Percentiles rank a stretch among this genome's conserved stretches.
Conservation (phyloP, 2,113 vertebrate genomes). For the Rhinolophus ferrumequinum region DNA sequence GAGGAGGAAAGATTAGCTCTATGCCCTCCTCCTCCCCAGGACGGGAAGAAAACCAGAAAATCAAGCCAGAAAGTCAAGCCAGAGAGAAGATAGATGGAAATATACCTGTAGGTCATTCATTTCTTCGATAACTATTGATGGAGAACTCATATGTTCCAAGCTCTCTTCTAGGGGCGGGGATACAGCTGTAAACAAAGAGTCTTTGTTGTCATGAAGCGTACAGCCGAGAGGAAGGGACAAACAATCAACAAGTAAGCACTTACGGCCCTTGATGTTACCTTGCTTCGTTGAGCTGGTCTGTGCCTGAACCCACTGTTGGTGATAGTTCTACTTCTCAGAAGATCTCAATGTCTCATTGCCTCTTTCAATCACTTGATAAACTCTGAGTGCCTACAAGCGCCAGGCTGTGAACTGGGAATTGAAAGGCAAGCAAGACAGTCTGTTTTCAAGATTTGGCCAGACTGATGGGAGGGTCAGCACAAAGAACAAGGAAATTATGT, state of each 20-base stretch:
- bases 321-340: neutral
- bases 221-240: neutral
- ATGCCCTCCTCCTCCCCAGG: neutral
- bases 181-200: neutral
- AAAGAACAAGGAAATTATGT: neutral
- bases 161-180: neutral
- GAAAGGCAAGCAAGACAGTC: neutral
- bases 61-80: too few relatives aligned
- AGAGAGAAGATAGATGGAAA: neutral
- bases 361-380: neutral
- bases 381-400: neutral
- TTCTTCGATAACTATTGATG: neutral
- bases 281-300: neutral
- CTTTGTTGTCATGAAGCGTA: neutral
- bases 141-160: neutral
- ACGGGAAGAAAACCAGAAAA: neutral
- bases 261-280: neutral
- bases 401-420: neutral
- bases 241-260: neutral
- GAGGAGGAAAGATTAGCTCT: neutral
- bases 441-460: neutral
- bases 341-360: neutral
- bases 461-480: neutral
- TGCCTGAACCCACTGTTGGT: neutral
- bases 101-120: neutral